phyloP scores from a whole-genome alignment of 2,888 invertebrate genomes.

The Pachymerium ferrugineum region DNA sequence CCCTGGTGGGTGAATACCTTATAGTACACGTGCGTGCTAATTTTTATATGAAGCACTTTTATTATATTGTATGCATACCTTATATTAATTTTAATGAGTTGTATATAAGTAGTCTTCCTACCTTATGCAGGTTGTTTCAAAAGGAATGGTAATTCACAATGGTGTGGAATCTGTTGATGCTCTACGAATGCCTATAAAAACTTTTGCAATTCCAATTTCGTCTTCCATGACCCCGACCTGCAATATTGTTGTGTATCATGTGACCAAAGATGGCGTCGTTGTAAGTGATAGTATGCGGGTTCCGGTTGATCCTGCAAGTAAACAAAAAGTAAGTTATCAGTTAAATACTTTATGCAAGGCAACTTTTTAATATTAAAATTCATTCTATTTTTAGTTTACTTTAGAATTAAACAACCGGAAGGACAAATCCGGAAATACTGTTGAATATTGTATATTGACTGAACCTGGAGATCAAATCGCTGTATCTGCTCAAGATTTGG shows the following conservation, averaged over 20 bases:
- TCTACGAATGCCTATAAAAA: slow-evolving; percentile 45
- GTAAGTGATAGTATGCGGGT: slow-evolving; percentile 53
- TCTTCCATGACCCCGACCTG: slow-evolving; percentile 56
- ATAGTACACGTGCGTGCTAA: slow-evolving; percentile 54
- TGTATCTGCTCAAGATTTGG: slow-evolving; percentile 48
- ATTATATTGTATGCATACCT: slow-evolving; percentile 50
- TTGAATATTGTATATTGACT: slow-evolving; percentile 52
- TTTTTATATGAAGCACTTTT: slow-evolving; percentile 51
- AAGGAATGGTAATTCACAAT: slow-evolving; percentile 51
- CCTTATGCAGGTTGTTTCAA: slow-evolving; percentile 49
- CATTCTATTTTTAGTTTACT: slow-evolving; percentile 45
- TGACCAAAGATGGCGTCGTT: slow-evolving; percentile 50
- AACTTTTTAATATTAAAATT: not conserved
- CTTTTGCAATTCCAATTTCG: slow-evolving; percentile 53
- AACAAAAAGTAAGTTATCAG: slow-evolving; percentile 10
- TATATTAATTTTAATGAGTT: not conserved
- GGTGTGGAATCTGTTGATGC: slow-evolving; percentile 44
- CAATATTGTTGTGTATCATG: slow-evolving; percentile 52
- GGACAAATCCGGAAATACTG: slow-evolving; percentile 53
- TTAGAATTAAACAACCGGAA: slow-evolving; percentile 54
- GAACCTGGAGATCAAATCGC: slow-evolving; percentile 54
- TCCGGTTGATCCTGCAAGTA: slow-evolving; percentile 47
- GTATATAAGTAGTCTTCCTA: not conserved
- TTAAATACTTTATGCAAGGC: not conserved
- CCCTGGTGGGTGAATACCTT: slow-evolving; percentile 53